Evolutionary conservation across 2,797 vertebrate genomes (phyloP).

Genomic region (Margarornis squamiger): DNA sequence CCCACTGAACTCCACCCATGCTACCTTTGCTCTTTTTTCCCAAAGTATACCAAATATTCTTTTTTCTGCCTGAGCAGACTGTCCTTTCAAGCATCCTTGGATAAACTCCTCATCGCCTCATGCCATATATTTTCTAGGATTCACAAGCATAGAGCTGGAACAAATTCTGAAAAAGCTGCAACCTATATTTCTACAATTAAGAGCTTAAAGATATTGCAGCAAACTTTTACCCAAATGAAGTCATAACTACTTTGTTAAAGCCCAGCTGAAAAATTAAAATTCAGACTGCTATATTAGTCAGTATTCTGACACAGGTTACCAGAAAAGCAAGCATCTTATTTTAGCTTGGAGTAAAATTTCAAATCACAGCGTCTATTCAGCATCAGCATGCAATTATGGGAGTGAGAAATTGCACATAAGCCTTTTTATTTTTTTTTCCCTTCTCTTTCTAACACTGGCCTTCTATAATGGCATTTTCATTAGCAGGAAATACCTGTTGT

Average conservation of each 20-base stretch:
- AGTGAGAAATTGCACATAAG: background rate
- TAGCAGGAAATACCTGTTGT: slow-evolving; percentile 6
- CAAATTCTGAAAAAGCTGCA: background rate
- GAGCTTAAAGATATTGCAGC: background rate
- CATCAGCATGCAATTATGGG: background rate
- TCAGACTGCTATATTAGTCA: background rate
- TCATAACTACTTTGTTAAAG: background rate
- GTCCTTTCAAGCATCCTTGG: background rate
- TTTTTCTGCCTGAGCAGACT: background rate
- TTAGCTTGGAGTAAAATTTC: slow-evolving; percentile 30
- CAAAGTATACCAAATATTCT: background rate
- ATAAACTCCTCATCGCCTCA: background rate
- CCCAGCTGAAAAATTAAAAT: slow-evolving; percentile 2
- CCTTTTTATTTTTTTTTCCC: background rate
- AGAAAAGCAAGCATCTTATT: background rate
- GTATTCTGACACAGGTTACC: slow-evolving; percentile 2
- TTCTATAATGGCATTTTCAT: slow-evolving; percentile 33
- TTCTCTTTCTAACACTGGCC: background rate
- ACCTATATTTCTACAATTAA: background rate
- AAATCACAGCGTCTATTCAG: background rate
- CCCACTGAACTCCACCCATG: background rate
- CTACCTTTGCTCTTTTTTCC: background rate
- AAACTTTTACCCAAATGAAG: background rate
- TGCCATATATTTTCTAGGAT: background rate
- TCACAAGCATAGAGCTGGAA: background rate